Base-by-base conservation (phyloP, 1,140 invertebrate species). In the Rhysida immarginata region DNA sequence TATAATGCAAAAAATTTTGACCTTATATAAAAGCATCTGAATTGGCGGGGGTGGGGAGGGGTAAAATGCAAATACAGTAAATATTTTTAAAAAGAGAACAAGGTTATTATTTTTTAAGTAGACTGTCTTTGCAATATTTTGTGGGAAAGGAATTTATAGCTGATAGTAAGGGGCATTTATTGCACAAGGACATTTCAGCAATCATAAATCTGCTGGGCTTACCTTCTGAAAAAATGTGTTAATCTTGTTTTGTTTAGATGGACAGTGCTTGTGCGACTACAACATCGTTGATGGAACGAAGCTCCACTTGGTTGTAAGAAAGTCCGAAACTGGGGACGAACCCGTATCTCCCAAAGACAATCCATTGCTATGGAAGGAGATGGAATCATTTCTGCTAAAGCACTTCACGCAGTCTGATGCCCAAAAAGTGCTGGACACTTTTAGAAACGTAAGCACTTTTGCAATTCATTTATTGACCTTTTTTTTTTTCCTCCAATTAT, bases 351-450 rank as follows among this genome's bases (percentile, higher is more conserved):
- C 53, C 1, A 44, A 57, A 1, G 56, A 59, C 23, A 61, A 59
- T 26, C 18, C 18, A 20, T 20, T 20, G 5, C 62, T 68, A 25
- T 69, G 65, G 63, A 61, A 66, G 18, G 66, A 68, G 60, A 49
- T 71, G 41, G 50, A 58, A 23, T 59, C 57, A 2, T 65, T 67
- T 48, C 59, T 71, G 21, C 58, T 60, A 50, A 64, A 68, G 60
- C 67, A 71, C 61, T 71, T 68, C 57, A 62, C 62, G 25, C 62
- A 63, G 51, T 57, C 57, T 50, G 68, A 71, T 65, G 65, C 66
- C 21, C 60, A 63, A 18, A 67, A 67, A 56, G 66, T 71, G n/a
- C 52, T 69, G 35, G 60, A 59, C 48, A 65, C 69, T 58, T 70
- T 69, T 58, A 63, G 64, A 59, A 68, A 66, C 62, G 69, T 69